Evolutionary conservation across 1,140 invertebrate species (phyloP).

Genomic region (Tetragnatha versicolor): DNA sequence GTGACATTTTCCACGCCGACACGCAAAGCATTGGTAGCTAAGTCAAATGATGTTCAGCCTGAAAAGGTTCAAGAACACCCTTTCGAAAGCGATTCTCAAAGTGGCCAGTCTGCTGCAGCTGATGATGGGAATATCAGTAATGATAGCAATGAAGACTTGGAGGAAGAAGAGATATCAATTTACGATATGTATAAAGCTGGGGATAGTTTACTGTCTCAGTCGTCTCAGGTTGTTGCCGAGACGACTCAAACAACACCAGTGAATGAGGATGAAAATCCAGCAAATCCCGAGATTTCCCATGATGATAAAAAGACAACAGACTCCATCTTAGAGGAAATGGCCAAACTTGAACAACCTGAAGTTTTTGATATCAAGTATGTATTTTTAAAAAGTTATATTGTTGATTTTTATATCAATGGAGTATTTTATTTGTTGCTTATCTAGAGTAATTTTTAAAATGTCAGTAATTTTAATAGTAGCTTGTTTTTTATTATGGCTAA

Average conservation of each 20-base stretch:
- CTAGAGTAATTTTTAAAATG: no score
- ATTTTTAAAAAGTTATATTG: no score
- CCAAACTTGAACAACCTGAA: slow-evolving; percentile 25
- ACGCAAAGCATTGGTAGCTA: not conserved
- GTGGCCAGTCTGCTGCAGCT: slow-evolving; percentile 1
- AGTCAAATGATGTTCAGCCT: not conserved
- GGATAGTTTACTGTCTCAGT: no score
- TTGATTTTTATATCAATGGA: no score
- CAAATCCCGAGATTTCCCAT: no score
- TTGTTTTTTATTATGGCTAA: no score
- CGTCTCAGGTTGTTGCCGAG: no score
- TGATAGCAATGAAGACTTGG: not conserved
- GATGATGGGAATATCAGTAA: slow-evolving; percentile 32
- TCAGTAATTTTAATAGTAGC: no score
- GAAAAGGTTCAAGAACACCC: not conserved
- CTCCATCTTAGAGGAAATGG: slow-evolving; percentile 31
- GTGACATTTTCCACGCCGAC: slow-evolving; percentile 40
- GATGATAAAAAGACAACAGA: no score
- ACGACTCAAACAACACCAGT: no score
- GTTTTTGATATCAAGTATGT: not conserved
- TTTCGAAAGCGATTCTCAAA: not conserved
- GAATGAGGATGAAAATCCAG: no score
- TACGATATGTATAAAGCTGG: slow-evolving; percentile 32
- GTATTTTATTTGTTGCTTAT: no score
- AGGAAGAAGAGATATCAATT: slow-evolving; percentile 49